Conservation (phyloP, 2,113 vertebrate genomes). For the Paramisgurnus dabryanus region DNA sequence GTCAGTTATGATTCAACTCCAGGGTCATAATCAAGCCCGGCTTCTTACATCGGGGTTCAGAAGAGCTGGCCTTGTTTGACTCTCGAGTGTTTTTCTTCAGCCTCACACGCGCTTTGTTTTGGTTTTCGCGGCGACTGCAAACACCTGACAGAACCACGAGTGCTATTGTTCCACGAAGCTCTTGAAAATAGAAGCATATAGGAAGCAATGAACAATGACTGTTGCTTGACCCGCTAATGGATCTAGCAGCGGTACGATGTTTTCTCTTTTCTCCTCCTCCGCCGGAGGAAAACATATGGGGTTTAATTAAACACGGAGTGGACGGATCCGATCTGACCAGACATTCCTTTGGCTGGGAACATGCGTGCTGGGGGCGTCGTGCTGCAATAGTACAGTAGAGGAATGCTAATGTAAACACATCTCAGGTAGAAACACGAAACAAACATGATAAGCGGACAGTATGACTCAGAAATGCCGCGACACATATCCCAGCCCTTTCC, state of each 20-base stretch:
- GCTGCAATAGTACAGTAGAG: constrained; percentile 30
- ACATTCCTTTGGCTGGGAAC: constrained; percentile 48
- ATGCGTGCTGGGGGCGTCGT: constrained; percentile 10
- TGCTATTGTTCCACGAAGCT: constrained; percentile 66
- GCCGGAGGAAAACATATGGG: constrained; percentile 48
- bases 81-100: constrained; percentile 40
- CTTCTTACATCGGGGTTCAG: constrained; percentile 15
- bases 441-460: constrained; percentile 53
- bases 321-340: constrained; percentile 16
- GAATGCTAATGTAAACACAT: constrained; percentile 58
- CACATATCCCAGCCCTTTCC: constrained; percentile 50
- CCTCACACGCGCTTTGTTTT: constrained; percentile 57
- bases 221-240: constrained; percentile 77
- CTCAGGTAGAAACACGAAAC: constrained; percentile 52
- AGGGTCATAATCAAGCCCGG: background rate
- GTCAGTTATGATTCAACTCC: constrained; percentile 29
- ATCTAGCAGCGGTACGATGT: constrained; percentile 66
- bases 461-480: constrained; percentile 57
- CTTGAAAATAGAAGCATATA: constrained; percentile 73
- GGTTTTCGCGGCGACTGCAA: constrained; percentile 34
- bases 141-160: constrained; percentile 61
- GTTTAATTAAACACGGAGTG: constrained; percentile 50
- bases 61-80: background rate
- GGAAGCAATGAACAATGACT: constrained; percentile 80
- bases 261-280: constrained; percentile 12